phyloP scores from a whole-genome alignment of 2,888 invertebrate species.

The Lysandra coridon region DNA sequence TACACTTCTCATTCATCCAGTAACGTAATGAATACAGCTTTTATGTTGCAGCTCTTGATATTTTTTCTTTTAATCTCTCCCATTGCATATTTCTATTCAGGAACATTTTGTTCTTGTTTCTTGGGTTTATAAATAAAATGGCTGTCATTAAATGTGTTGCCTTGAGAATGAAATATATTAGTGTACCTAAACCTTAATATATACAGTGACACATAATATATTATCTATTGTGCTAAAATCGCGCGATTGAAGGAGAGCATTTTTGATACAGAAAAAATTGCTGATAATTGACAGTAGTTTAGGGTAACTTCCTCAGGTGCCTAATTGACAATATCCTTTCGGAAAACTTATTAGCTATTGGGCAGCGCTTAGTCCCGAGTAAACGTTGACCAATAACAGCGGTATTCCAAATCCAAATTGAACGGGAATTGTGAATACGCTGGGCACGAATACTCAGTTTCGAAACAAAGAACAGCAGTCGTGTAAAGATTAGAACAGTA shows the following conservation, averaged over 20 bases:
- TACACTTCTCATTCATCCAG: constrained; percentile 9
- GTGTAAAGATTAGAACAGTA: constrained; percentile 24
- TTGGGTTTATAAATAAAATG: constrained; percentile 2
- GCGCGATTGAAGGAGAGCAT: too few relatives aligned
- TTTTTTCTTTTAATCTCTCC: constrained; percentile 24
- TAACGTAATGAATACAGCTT: constrained; percentile 27
- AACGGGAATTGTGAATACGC: not conserved
- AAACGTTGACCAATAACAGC: not conserved
- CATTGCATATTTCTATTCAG: constrained; percentile 16
- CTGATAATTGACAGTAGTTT: too few relatives aligned
- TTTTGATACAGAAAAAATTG: too few relatives aligned
- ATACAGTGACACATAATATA: too few relatives aligned
- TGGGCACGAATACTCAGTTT: not conserved
- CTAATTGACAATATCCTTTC: not conserved
- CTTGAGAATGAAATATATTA: not conserved
- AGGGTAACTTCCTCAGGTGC: not conserved
- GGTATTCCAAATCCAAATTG: not conserved
- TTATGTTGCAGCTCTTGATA: not conserved
- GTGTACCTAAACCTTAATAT: too few relatives aligned
- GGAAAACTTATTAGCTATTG: not conserved
- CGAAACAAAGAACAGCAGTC: not conserved
- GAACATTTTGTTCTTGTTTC: constrained; percentile 24
- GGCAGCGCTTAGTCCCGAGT: not conserved
- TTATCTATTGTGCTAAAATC: too few relatives aligned
- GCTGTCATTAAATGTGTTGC: not conserved